A percentile compares a stretch with the other conserved stretches of the same genome.
phyloP scores from a whole-genome alignment of 2,888 invertebrate species.

The Rotaria sp. region DNA sequence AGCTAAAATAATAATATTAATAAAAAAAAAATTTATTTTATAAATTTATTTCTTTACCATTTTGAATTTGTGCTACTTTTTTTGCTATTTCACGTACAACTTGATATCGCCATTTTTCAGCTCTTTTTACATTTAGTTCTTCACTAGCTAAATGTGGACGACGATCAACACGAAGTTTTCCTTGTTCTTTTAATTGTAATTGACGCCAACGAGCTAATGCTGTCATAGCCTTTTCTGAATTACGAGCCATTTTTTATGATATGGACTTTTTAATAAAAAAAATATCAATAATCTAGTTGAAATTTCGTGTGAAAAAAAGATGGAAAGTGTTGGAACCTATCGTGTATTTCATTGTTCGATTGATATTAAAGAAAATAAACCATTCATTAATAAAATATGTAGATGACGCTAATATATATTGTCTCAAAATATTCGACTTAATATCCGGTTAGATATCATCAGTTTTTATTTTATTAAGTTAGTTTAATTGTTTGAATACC shows the following conservation, averaged over 20 bases:
- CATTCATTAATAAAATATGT: not conserved
- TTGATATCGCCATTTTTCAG: conserved; percentile 91
- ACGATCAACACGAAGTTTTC: conserved; percentile 60
- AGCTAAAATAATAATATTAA: conserved; percentile 56
- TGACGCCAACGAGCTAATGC: conserved; percentile 95
- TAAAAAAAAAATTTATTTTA: not conserved
- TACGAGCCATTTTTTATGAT: conserved; percentile 66
- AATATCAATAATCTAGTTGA: not conserved
- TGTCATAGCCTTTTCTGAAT: conserved; percentile 97
- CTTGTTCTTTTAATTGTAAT: conserved; percentile 70
- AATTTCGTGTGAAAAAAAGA: not conserved
- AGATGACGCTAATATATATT: not conserved
- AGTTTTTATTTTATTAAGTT: too few species aligned
- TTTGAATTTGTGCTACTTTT: conserved; percentile 97
- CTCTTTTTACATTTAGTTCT: conserved; percentile 79
- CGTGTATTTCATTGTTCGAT: not conserved
- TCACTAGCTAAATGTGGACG: conserved; percentile 89
- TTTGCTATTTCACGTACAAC: conserved; percentile 93
- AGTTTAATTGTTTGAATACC: too few species aligned
- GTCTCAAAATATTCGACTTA: too few species aligned
- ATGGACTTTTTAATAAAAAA: not conserved
- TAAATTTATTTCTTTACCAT: conserved; percentile 61
- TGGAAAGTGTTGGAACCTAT: not conserved
- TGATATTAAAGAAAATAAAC: not conserved
- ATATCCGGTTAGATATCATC: too few species aligned